These are phyloP conservation scores for Silurus lanzhouensis DNA, from an alignment of 2,797 vertebrate species.

Conservation along the genomic window DNA sequence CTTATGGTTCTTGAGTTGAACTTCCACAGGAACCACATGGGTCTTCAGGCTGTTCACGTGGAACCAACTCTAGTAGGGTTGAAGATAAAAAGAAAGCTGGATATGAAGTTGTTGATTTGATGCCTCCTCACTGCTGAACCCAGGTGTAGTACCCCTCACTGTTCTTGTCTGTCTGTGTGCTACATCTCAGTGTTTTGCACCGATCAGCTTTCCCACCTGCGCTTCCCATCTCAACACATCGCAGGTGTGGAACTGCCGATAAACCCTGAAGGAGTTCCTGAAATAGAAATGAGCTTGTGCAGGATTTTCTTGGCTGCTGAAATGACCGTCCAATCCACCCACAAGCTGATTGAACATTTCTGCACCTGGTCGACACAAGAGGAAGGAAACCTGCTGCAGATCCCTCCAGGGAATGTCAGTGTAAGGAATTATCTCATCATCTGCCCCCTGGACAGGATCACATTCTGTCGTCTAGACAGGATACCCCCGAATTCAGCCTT, in stretches of 20 bases:
- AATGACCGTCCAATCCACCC: not conserved
- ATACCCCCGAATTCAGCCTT: too few species aligned
- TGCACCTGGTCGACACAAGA: not conserved
- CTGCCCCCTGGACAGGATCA: too few species aligned
- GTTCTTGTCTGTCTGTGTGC: not conserved
- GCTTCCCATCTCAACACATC: not conserved
- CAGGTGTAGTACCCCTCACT: not conserved
- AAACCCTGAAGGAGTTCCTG: not conserved
- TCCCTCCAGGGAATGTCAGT: too few species aligned
- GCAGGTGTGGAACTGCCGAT: not conserved
- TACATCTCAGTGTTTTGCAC: not conserved
- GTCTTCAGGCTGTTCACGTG: too few species aligned
- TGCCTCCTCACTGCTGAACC: not conserved
- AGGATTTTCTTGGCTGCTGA: conserved; percentile 13
- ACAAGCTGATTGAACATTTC: not conserved
- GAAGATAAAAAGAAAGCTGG: too few species aligned
- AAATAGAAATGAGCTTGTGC: not conserved
- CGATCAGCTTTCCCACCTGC: not conserved
- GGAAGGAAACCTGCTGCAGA: not conserved
- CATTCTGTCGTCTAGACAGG: too few species aligned
- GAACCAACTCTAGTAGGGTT: too few species aligned
- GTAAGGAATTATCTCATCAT: too few species aligned
- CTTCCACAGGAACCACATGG: too few species aligned
- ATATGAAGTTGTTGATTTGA: not conserved
- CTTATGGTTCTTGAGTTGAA: too few species aligned